Base-by-base conservation (phyloP, 2,113 vertebrate genomes). In the Tichodroma muraria region DNA sequence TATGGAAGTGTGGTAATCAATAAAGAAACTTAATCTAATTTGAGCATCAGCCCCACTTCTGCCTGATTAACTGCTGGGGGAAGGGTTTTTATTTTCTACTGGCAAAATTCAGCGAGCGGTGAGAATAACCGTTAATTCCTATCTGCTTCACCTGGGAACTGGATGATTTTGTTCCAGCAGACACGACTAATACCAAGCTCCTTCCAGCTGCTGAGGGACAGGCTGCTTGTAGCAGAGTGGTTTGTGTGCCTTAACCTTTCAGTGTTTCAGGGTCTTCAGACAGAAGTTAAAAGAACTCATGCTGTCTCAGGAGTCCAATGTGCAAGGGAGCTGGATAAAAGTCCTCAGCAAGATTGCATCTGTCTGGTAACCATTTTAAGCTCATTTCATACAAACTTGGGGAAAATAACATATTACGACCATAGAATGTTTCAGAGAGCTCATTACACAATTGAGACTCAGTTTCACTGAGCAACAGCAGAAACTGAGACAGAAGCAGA, bases 391-490 rank as follows among this genome's bases (percentile, higher is more conserved):
- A 25, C 22, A 37, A 60, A 19, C 30, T 56, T 12, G 44, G 18
- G 28, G 38, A 77, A 70, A 75, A 71, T 6, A 57, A 50, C 1
- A 0, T 24, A 6, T 28, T 33, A 35, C 18, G 52, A 13, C 13
- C 50, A 8, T 0, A 42, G 40, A 53, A 6, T 25, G 17, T 28
- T 56, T 57, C n/a, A 52, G 60, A 38, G 28, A 89, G 33, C 30
- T 82, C 38, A 28, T 35, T 45, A 38, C 21, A 57, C 33, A 44
- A 7, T 0, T 35, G 45, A 49, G 59, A 85, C 84, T 90, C 85
- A 80, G 82, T 88, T 94, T 88, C 90, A 90, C 47, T 70, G 30
- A 96, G 68, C n/a, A 91, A 53, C 6, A 93, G 90, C 80, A 95
- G 94, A 92, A 94, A 88, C 71, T 64, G 80, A 88, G 64, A 87